Evolutionary conservation across 2,797 vertebrate genomes (phyloP).

Genomic region (Chrosomus eos): DNA sequence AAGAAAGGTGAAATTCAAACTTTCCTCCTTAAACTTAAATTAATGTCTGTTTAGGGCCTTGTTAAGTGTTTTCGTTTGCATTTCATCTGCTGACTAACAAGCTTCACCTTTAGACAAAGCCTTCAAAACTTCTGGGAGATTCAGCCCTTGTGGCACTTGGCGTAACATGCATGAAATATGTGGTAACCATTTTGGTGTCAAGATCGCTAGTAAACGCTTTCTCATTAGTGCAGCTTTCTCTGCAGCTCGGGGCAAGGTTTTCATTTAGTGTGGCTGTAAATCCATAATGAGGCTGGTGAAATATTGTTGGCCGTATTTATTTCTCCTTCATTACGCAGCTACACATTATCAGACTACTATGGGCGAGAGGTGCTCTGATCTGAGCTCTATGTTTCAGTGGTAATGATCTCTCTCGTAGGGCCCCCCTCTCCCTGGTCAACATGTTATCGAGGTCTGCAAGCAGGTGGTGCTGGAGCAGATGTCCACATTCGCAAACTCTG

Average conservation of each 20-base stretch:
- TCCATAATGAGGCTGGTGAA: slow-evolving; percentile 69
- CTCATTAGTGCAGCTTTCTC: slow-evolving; percentile 66
- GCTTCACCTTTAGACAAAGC: slow-evolving; percentile 13
- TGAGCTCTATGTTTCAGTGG: slow-evolving; percentile 60
- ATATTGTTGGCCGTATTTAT: slow-evolving; percentile 65
- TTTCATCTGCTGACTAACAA: slow-evolving; percentile 26
- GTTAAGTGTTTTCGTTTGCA: slow-evolving; percentile 4
- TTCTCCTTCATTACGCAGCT: slow-evolving; percentile 54
- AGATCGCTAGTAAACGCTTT: slow-evolving; percentile 67
- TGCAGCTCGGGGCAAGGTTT: slow-evolving; percentile 65
- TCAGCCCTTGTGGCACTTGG: slow-evolving; percentile 54
- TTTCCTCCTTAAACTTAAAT: neutral
- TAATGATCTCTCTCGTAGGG: slow-evolving; percentile 73
- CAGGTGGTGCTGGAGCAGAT: slow-evolving; percentile 82
- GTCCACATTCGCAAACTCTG: slow-evolving; percentile 80
- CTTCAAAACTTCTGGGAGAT: slow-evolving; percentile 38
- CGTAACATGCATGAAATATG: slow-evolving; percentile 50
- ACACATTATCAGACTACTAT: slow-evolving; percentile 60
- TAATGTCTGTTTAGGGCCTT: neutral
- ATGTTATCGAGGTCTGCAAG: slow-evolving; percentile 81
- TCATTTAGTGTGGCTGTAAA: slow-evolving; percentile 73
- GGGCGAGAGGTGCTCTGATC: slow-evolving; percentile 55
- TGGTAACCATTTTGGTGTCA: slow-evolving; percentile 66
- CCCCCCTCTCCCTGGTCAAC: slow-evolving; percentile 74
- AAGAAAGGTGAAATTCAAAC: neutral